These are phyloP conservation scores for Lasioglossum lativentre DNA, from an alignment of 2,888 invertebrate species.

Conservation along the genomic window DNA sequence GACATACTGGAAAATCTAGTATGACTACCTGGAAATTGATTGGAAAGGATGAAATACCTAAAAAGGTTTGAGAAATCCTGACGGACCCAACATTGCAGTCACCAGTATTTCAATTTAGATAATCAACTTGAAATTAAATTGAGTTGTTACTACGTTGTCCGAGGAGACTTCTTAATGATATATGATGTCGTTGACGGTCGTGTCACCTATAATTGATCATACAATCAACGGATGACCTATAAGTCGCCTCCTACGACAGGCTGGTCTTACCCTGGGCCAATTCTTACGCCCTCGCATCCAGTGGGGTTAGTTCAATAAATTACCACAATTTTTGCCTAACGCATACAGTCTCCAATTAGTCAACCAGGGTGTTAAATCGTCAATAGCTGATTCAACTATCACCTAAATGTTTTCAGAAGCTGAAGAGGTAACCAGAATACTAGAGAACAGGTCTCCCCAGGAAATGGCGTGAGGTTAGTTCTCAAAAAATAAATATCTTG, in stretches of 20 bases:
- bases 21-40: no score
- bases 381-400: not conserved
- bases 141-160: not conserved
- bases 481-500: no score
- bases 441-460: no score
- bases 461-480: no score
- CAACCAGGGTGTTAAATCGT: not conserved
- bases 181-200: not conserved
- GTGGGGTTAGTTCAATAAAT: not conserved
- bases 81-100: not conserved
- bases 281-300: not conserved
- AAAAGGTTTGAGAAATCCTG: no score
- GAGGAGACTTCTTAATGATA: not conserved
- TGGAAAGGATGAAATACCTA: no score
- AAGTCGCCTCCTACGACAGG: not conserved
- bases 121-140: not conserved
- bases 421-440: not conserved
- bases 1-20: no score
- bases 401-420: not conserved
- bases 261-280: not conserved
- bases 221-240: not conserved
- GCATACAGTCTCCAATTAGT: not conserved
- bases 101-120: not conserved
- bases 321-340: not conserved
- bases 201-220: not conserved